Conservation (phyloP, 2,113 vertebrate species). For the Chlorodrepanis virens region DNA sequence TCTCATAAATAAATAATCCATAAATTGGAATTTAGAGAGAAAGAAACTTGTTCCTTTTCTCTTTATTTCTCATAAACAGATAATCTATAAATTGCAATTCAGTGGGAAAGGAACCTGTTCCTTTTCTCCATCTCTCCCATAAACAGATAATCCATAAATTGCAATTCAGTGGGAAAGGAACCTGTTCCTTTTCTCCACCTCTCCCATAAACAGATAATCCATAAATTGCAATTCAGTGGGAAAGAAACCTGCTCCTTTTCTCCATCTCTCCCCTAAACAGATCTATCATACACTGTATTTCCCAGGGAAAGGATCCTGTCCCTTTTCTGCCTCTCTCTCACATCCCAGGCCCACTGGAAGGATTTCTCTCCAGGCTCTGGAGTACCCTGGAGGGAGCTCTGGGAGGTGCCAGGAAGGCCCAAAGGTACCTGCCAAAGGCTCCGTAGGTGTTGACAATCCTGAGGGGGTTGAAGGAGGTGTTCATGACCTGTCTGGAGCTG, state of each 20-base stretch:
- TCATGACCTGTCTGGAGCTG: slow-evolving; percentile 90
- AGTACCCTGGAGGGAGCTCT: rapidly evolving
- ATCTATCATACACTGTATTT: neutral
- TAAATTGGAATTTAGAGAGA: neutral
- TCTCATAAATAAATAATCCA: neutral
- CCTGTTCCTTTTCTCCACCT: neutral
- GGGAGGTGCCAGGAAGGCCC: rapidly evolving
- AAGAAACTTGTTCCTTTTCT: neutral
- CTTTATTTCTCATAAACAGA: neutral
- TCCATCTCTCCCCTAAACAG: neutral
- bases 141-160: neutral
- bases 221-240: neutral
- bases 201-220: no score
- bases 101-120: neutral
- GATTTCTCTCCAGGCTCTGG: neutral
- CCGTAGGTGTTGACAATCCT: slow-evolving; percentile 97
- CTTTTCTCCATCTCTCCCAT: neutral
- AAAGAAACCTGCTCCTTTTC: neutral
- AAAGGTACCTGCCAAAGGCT: slow-evolving; percentile 88
- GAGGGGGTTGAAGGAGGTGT: slow-evolving; percentile 89
- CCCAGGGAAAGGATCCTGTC: neutral
- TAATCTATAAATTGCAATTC: neutral
- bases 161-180: neutral
- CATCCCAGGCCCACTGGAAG: neutral
- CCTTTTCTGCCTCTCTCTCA: neutral